Evolutionary conservation across 2,888 invertebrate species (phyloP).

Genomic region (Dryobotodes eremita): DNA sequence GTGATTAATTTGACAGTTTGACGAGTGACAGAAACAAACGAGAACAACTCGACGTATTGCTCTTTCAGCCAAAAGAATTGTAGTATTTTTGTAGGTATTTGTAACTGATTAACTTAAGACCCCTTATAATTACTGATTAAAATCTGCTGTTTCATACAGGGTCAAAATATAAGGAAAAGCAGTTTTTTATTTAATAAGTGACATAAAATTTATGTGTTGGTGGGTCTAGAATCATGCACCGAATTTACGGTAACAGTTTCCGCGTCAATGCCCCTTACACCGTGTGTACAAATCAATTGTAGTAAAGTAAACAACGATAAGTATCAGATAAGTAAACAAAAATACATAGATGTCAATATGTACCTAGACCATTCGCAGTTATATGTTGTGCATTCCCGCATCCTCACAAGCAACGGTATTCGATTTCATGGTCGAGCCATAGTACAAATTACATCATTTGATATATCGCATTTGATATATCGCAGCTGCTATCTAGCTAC

Average conservation of each 20-base stretch:
- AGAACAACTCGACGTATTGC: not conserved
- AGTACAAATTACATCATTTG: not conserved
- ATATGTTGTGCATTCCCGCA: not conserved
- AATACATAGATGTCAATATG: not conserved
- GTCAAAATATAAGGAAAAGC: not conserved
- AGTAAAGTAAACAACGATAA: not conserved
- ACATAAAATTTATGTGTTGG: too few species aligned
- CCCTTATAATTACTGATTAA: too few species aligned
- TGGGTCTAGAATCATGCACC: too few species aligned
- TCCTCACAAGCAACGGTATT: not conserved
- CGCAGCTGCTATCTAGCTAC: not conserved
- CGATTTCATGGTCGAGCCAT: not conserved
- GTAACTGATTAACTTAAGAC: not conserved
- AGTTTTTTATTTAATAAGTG: not conserved
- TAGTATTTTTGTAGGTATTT: not conserved
- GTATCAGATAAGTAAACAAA: not conserved
- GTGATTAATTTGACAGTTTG: not conserved
- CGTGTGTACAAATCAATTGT: not conserved
- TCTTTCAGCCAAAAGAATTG: not conserved
- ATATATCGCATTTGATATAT: too few species aligned
- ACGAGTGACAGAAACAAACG: too few species aligned
- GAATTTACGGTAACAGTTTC: too few species aligned
- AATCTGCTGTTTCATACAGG: not conserved
- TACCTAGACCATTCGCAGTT: not conserved
- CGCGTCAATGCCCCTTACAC: not conserved